Evolutionary conservation across 1,140 invertebrate species (phyloP), one percentile per base, ranked within the genome.

Genomic region (Drosophila yakuba): DNA sequence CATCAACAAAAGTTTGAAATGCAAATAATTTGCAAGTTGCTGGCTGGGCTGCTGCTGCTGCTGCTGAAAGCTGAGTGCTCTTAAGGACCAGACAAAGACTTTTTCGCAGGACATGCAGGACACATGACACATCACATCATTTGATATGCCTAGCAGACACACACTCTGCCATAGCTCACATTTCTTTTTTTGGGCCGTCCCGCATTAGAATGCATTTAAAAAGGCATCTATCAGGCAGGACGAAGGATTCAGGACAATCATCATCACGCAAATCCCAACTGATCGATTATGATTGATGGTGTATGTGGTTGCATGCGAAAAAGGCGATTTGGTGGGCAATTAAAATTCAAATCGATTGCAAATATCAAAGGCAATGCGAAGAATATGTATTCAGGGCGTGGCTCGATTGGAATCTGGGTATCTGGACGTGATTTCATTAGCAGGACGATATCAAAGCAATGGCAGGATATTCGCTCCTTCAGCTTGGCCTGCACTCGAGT

Each of bases 1-100:
- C 84, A 89, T 89, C 84, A 89, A 89, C 84, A 89, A 89, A 89
- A 88, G 84, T 88, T 88, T 57, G 84, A 88, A 88, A 88, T 88
- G 84, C 84, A 89, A 89, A 89, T 89, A 89, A 80, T 80, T 67
- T 73, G 81, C 74, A 74, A 63, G 74, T 74, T 71, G 60, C 71
- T 58, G 72, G 38, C 28, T 35, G 25, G 59, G 75, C 23, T 32
- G 48, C 15, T 63, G 75, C 11, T 35, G 11, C 23, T 50, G 54
- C 20, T 20, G 50, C 20, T 43, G 64, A 78, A 15, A 64, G 78
- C 43, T 54, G 74, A 85, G 82, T 89, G 85, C 84, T 89, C 80
- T 86, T 68, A 50, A 66, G 44, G 57, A 48, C 41, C 79, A 82
- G 82, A 78, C 83, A 79, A 76, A 78, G 75, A 32, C 58, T 25